These are phyloP conservation scores for Poliocrania exsul DNA, from an alignment of 2,797 vertebrate species.

Conservation along the genomic window DNA sequence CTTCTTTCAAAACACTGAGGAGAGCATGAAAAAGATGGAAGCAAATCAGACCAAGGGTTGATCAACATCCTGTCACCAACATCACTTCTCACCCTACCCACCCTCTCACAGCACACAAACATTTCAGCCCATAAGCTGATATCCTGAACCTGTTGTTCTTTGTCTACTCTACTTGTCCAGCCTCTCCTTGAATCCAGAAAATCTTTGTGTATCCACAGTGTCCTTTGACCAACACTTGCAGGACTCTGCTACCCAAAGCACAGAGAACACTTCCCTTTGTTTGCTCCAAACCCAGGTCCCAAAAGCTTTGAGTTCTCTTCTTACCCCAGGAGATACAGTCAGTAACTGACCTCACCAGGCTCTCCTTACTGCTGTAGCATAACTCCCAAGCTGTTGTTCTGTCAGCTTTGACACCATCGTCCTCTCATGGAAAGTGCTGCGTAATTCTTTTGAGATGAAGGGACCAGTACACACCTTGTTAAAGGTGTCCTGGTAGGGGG, in stretches of 20 bases:
- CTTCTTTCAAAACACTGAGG: not conserved
- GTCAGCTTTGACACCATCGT: not conserved
- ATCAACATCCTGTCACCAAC: not conserved
- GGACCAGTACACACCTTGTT: not conserved
- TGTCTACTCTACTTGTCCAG: not conserved
- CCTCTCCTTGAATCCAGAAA: not conserved
- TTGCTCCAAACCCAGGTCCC: not conserved
- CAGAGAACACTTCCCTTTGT: not conserved
- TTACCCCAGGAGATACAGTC: not conserved
- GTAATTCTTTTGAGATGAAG: not conserved
- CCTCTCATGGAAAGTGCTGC: not conserved
- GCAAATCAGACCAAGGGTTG: not conserved
- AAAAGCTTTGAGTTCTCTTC: not conserved
- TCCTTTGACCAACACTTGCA: not conserved
- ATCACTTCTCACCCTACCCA: not conserved
- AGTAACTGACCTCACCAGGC: not conserved
- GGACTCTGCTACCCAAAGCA: not conserved
- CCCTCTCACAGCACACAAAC: not conserved
- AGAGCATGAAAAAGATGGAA: not conserved
- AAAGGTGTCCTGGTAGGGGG: not conserved
- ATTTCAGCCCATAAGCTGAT: not conserved
- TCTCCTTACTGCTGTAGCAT: not conserved
- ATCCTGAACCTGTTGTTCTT: not conserved
- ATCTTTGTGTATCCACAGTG: not conserved
- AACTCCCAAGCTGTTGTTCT: not conserved